Evolutionary conservation across 2,888 invertebrate species (phyloP).

Genomic region (Philaethria dido): DNA sequence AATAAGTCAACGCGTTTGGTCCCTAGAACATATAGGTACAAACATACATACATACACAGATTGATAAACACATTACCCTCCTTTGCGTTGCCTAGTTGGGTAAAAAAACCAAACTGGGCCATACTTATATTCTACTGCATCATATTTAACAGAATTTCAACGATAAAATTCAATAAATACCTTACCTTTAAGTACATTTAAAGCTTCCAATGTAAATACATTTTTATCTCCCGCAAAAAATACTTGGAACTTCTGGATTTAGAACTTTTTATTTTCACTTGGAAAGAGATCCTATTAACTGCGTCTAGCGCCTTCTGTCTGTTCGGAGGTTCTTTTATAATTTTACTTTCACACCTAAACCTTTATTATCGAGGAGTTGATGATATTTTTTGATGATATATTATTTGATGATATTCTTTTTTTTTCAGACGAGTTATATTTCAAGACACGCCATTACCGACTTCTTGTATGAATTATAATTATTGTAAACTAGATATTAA

Average conservation of each 20-base stretch:
- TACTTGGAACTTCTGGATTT: not conserved
- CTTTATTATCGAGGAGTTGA: not conserved
- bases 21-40: too few species aligned
- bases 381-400: not conserved
- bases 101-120: too few species aligned
- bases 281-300: constrained; percentile 23
- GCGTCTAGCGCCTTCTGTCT: constrained; percentile 21
- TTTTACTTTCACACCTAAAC: not conserved
- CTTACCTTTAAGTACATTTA: not conserved
- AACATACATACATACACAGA: too few species aligned
- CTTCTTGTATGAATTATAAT: too few species aligned
- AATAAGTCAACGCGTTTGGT: too few species aligned
- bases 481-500: too few species aligned
- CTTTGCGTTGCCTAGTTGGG: too few species aligned
- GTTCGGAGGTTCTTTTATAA: constrained; percentile 7
- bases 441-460: too few species aligned
- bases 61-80: too few species aligned
- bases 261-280: constrained; percentile 25
- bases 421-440: too few species aligned
- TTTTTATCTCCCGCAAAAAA: constrained; percentile 7
- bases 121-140: too few species aligned
- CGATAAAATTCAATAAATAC: not conserved
- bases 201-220: constrained; percentile 3
- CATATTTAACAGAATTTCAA: not conserved
- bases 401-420: not conserved